Base-by-base conservation (phyloP, 2,113 vertebrate genomes). In the Microtus richardsoni region DNA sequence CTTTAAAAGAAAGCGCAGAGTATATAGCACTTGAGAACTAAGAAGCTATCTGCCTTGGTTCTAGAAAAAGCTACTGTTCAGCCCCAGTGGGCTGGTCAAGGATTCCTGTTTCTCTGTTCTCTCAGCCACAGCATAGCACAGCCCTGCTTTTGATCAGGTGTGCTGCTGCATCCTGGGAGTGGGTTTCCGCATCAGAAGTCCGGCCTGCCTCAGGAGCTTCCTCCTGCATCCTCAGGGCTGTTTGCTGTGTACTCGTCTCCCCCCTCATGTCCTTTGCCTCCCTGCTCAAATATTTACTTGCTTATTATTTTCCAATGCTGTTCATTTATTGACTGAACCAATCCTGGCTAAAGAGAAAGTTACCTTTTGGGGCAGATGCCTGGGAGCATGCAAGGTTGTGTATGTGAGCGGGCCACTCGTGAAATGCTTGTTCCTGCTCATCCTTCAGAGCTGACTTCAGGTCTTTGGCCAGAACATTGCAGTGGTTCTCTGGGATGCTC, bases 371-470 rank as follows among this genome's bases (percentile, higher is more conserved):
- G 93, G 64, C 21, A 80, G 71, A 16, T 12, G 39, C 28, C 39
- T 85, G 19, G 44, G 47, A 10, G 26, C n/a, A 14, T 52, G 64
- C 44, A 30, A 85, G 64, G 33, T 4, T 87, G 30, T 52, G 39
- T 1, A 41, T 41, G 36, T 82, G n/a, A 24, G 54, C 62, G 54
- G 28, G 71, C 98, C 99, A 99, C 96, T 99, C 99, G 98, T 99
- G 99, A 98, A 99, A 99, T 97, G 99, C 99, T 1, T 99, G 99
- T 93, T 99, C 99, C 97, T 99, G 99, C 91, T 99, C 99, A 0
- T 99, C 99, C 97, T 99, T 99, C 97, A 99, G 99, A 0, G 99
- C 99, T 88, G 99, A 99, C 96, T 99, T 99, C 0, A 99, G 99
- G 98, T 99, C 99, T 98, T 99, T 99, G 93, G 99, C 99, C 97